Conservation (phyloP, 2,888 invertebrate species). For the Philonicus albiceps region DNA sequence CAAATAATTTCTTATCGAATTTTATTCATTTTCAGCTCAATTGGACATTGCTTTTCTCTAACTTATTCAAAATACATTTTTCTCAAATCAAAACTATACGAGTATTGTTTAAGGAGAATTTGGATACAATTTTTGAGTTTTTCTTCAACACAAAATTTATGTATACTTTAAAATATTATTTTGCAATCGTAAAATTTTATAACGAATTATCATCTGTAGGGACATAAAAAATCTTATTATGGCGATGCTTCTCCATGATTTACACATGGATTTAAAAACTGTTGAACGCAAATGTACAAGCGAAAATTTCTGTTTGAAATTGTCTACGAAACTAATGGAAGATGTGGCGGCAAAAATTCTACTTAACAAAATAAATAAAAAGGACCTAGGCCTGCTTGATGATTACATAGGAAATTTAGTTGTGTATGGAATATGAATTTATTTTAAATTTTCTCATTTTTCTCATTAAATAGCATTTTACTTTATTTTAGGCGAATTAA, state of each 20-base stretch:
- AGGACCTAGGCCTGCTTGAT: constrained; percentile 9
- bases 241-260: constrained; percentile 30
- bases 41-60: constrained; percentile 30
- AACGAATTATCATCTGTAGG: background rate
- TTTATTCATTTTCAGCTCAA: constrained; percentile 31
- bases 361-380: background rate
- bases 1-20: background rate
- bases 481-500: constrained; percentile 6
- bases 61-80: constrained; percentile 20
- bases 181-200: background rate
- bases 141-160: background rate
- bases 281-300: background rate
- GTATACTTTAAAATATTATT: background rate
- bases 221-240: constrained; percentile 20
- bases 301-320: constrained; percentile 23
- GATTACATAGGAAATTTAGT: constrained; percentile 11
- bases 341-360: constrained; percentile 40
- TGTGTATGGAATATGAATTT: background rate
- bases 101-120: constrained; percentile 33
- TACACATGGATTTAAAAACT: constrained; percentile 14
- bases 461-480: background rate
- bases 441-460: background rate
- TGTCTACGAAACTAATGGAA: constrained; percentile 33
- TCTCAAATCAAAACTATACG: constrained; percentile 13
- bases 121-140: constrained; percentile 40